Conservation (phyloP, 1,140 invertebrate genomes). For the Drosophila bipectinata region DNA sequence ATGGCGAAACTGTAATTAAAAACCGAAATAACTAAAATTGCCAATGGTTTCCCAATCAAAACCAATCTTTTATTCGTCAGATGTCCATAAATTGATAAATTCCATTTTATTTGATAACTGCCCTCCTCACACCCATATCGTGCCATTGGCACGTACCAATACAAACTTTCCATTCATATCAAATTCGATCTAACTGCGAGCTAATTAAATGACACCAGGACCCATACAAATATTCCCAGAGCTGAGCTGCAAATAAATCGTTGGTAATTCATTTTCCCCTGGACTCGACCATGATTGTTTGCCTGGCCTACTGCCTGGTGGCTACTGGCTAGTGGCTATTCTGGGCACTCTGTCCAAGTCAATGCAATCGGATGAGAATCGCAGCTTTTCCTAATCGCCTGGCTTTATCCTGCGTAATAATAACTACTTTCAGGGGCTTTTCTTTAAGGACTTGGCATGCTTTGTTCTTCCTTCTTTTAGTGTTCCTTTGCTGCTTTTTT, state of each 20-base stretch:
- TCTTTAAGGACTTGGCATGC: slow-evolving; percentile 42
- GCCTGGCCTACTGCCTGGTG: neutral
- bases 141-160: slow-evolving; percentile 8
- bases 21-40: neutral
- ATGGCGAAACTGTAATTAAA: slow-evolving; percentile 25
- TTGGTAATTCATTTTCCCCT: slow-evolving; percentile 32
- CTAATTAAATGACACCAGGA: slow-evolving; percentile 34
- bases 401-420: slow-evolving; percentile 72
- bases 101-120: neutral
- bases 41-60: neutral
- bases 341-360: slow-evolving; percentile 13
- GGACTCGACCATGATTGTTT: neutral
- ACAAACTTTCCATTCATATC: slow-evolving; percentile 28
- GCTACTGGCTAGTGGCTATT: neutral
- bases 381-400: slow-evolving; percentile 68
- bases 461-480: slow-evolving; percentile 44
- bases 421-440: slow-evolving; percentile 65
- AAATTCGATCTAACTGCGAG: slow-evolving; percentile 28
- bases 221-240: slow-evolving; percentile 12
- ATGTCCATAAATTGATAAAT: slow-evolving; percentile 1
- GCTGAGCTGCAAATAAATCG: slow-evolving; percentile 42
- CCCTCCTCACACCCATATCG: no score
- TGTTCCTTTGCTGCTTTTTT: slow-evolving; percentile 25
- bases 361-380: slow-evolving; percentile 48
- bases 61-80: neutral